A percentile compares a stretch with the other conserved stretches of the same genome.
phyloP scores from a whole-genome alignment of 2,113 vertebrate species.

The Perca flavescens region DNA sequence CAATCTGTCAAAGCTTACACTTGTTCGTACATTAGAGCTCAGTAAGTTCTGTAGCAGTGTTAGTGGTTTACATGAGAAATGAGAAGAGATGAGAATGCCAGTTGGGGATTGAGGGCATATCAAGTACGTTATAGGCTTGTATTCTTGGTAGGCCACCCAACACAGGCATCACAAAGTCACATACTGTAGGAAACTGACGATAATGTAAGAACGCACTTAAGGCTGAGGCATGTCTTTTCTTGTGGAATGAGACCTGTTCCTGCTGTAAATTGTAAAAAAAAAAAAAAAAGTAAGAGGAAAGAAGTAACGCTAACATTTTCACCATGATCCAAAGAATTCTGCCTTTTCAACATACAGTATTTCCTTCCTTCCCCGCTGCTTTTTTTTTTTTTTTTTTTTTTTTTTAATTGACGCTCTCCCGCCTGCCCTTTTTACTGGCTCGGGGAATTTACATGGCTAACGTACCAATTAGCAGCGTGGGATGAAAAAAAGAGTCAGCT shows the following conservation, averaged over 20 bases:
- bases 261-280: constrained; percentile 49
- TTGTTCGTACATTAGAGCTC: constrained; percentile 57
- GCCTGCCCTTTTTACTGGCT: constrained; percentile 49
- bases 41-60: constrained; percentile 56
- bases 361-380: constrained; percentile 15
- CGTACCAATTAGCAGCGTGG: constrained; percentile 79
- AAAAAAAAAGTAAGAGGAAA: constrained; percentile 14
- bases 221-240: constrained; percentile 78
- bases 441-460: constrained; percentile 65
- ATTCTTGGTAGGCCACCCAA: constrained; percentile 63
- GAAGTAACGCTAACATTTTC: constrained; percentile 34
- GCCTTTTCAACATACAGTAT: constrained; percentile 22
- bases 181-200: constrained; percentile 37
- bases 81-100: constrained; percentile 46
- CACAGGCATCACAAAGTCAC: constrained; percentile 69
- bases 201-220: constrained; percentile 75
- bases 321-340: constrained; percentile 34
- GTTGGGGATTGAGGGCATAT: constrained; percentile 45
- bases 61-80: constrained; percentile 79
- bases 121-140: constrained; percentile 59
- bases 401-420: constrained; percentile 10
- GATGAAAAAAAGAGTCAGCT: constrained; percentile 60
- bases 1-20: constrained; percentile 32
- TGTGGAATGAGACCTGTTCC: constrained; percentile 80
- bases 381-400: not conserved